Evolutionary conservation across 2,797 vertebrate genomes (phyloP), one percentile per base, ranked within the genome.

Genomic region (Lindbergichthys nudifrons): DNA sequence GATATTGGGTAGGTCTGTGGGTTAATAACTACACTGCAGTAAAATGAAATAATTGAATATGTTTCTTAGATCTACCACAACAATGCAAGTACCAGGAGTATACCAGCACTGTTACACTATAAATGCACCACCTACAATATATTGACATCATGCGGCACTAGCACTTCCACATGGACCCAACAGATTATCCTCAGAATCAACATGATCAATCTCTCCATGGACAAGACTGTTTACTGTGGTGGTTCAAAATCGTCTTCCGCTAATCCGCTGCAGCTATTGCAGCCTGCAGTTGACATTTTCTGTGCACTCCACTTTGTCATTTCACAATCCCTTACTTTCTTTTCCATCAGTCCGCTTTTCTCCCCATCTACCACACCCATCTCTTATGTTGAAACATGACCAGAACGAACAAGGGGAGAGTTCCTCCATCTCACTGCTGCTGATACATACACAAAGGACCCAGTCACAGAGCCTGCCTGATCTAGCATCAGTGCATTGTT

Each of bases 371-470:
- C 68, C 80, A 64, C 67, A 50, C 65, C 53, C 13, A 51, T 43
- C 57, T 65, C 61, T 75, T 51, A 87, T 73, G 57, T 59, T 78
- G 75, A 89, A 82, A 82, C 77, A 86, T 77, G 70, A 78, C 47
- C 15, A 50, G 46, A 71, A 57, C 0, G 3, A 81, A 81, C 56
- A 56, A 9, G 53, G 42, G 30, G 45, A 71, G 61, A 65, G 45
- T 75, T 50, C 74, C 47, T 68, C 65, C 62, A 70, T 83, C 63
- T 75, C 42, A 48, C 59, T 70, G 48, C 43, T 47, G 47, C 51
- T 73, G 62, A 70, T 77, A 70, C 5, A 8, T n/a, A 41, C n/a
- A 61, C 39, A 67, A 47, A 71, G 21, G 46, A 70, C 47, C 60
- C 59, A 66, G 47, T 26, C 62, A 54, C 41, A 66, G 16, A 57